These are phyloP conservation scores for Lasaia peninsularis DNA, from an alignment of 1,140 invertebrate genomes.

Conservation along the genomic window DNA sequence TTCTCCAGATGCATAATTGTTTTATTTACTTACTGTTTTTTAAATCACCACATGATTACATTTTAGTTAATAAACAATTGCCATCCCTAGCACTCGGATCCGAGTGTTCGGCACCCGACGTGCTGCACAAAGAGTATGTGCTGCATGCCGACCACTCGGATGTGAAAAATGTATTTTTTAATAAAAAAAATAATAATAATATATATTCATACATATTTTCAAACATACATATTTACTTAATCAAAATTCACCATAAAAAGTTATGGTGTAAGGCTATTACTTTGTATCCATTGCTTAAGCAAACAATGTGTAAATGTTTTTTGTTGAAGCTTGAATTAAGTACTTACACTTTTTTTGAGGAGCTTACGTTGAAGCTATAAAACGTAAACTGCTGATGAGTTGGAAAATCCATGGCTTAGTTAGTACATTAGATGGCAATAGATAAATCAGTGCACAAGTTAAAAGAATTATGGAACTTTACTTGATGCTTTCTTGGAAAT, in stretches of 20 bases:
- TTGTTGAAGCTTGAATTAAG: too few species aligned
- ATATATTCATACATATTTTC: constrained; percentile 25
- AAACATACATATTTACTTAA: constrained; percentile 16
- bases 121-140: constrained; percentile 16
- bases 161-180: constrained; percentile 24
- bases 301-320: constrained; percentile 16
- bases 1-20: constrained; percentile 11
- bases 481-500: too few species aligned
- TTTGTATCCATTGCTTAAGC: constrained; percentile 15
- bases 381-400: too few species aligned
- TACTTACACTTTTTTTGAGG: too few species aligned
- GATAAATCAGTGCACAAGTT: too few species aligned
- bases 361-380: too few species aligned
- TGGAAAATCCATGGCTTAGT: too few species aligned
- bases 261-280: constrained; percentile 18
- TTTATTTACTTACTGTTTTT: constrained; percentile 9
- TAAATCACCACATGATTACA: background rate
- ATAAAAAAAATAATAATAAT: constrained; percentile 21
- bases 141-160: constrained; percentile 27
- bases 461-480: too few species aligned
- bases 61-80: constrained; percentile 15
- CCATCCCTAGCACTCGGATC: constrained; percentile 21
- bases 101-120: constrained; percentile 18
- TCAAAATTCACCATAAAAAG: constrained; percentile 21
- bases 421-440: too few species aligned